A percentile compares a stretch with the other conserved stretches of the same genome.
These are phyloP conservation scores for Melierax canorus DNA, from an alignment of 2,113 vertebrate genomes.

Conservation along the genomic window DNA sequence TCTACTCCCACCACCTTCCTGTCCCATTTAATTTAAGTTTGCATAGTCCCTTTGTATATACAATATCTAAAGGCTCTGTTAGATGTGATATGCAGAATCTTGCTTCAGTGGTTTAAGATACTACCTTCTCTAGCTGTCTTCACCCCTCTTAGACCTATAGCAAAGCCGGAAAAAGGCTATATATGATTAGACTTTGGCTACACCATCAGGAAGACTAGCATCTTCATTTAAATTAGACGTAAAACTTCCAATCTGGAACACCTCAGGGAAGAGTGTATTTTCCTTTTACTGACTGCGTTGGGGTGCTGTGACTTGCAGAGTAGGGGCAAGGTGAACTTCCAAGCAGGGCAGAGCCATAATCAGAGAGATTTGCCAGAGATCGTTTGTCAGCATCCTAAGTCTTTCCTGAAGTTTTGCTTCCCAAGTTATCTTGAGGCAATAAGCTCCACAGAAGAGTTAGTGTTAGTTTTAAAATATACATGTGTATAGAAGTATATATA, in stretches of 20 bases:
- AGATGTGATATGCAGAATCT: neutral
- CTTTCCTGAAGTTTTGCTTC: neutral
- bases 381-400: neutral
- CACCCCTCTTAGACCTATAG: neutral
- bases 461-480: neutral
- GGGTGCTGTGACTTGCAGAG: neutral
- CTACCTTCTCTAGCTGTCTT: fast-evolving
- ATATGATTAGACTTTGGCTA: neutral
- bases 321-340: neutral
- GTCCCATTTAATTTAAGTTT: neutral
- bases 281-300: neutral
- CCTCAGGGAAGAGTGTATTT: neutral
- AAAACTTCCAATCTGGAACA: neutral
- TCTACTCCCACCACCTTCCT: neutral
- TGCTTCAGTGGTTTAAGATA: neutral
- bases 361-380: neutral
- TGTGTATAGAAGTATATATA: neutral
- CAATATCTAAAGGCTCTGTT: neutral
- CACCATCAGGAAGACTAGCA: neutral
- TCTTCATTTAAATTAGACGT: neutral
- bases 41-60: neutral
- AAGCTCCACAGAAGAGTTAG: neutral
- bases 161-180: neutral
- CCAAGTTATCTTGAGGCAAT: neutral
- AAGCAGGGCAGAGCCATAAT: neutral